Percentiles rank a stretch among this genome's conserved stretches.
Evolutionary conservation across 2,113 vertebrate genomes (phyloP).

Genomic region (Caretta caretta): DNA sequence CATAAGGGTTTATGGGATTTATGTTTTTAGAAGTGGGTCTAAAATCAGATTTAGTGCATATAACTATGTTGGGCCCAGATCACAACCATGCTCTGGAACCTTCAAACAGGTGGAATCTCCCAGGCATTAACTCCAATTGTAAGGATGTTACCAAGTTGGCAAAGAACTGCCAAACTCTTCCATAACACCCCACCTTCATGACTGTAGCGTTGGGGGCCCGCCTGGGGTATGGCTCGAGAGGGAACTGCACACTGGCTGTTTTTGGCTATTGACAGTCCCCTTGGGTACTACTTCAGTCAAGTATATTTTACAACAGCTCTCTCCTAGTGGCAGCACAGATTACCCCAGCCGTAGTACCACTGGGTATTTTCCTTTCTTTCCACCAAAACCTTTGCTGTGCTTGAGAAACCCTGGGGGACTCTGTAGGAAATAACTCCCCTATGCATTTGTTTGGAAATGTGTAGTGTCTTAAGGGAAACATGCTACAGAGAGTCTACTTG

Average conservation of each 20-base stretch:
- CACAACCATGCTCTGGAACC: neutral
- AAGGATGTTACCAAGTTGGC: neutral
- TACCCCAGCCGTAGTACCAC: neutral
- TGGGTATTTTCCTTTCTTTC: neutral
- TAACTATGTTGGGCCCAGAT: neutral
- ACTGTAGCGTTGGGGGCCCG: neutral
- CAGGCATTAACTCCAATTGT: neutral
- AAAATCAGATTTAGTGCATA: neutral
- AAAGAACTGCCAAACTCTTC: neutral
- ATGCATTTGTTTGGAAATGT: neutral
- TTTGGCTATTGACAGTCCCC: neutral
- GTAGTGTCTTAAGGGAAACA: neutral
- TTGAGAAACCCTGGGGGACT: neutral
- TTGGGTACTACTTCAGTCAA: neutral
- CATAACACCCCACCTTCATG: neutral
- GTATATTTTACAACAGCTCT: neutral
- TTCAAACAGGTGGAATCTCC: rapidly evolving
- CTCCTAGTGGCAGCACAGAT: neutral
- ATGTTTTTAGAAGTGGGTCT: neutral
- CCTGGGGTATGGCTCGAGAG: neutral
- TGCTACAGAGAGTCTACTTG: neutral
- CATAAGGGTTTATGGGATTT: neutral
- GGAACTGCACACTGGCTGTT: neutral
- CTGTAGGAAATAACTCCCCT: neutral
- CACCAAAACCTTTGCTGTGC: neutral